Evolutionary conservation across 2,888 invertebrate species (phyloP).

Genomic region (Gymnosoma rotundatum): DNA sequence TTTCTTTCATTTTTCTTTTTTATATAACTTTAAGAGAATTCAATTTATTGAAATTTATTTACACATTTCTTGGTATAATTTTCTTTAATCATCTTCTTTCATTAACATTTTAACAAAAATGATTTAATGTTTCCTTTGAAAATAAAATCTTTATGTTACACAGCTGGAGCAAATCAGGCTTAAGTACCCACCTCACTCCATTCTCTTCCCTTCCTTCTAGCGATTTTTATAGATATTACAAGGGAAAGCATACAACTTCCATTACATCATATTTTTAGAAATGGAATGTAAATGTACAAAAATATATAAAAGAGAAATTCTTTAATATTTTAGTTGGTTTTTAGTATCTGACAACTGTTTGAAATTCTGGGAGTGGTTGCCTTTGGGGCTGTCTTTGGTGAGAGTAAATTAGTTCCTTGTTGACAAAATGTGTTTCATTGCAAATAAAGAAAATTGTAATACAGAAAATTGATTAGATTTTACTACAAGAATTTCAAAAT

Average conservation of each 20-base stretch:
- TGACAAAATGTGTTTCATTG: no score
- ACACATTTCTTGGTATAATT: neutral
- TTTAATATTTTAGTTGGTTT: neutral
- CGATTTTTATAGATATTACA: neutral
- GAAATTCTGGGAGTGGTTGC: neutral
- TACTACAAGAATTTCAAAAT: neutral
- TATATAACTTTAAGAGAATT: no score
- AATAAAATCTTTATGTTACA: neutral
- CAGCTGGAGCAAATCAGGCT: neutral
- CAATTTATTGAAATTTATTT: no score
- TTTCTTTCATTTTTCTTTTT: no score
- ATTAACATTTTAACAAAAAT: neutral
- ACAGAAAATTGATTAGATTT: neutral
- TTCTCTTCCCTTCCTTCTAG: no score
- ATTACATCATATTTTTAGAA: neutral
- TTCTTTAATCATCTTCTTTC: neutral
- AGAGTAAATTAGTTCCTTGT: conserved; percentile 10
- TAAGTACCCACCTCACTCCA: neutral
- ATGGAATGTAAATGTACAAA: neutral
- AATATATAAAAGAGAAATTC: conserved; percentile 13
- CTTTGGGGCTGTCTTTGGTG: neutral
- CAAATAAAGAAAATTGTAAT: no score
- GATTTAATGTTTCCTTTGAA: neutral
- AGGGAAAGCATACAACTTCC: neutral
- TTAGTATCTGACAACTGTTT: conserved; percentile 9